Evolutionary conservation across 2,113 vertebrate genomes (phyloP).

Genomic region (Stegastes partitus): DNA sequence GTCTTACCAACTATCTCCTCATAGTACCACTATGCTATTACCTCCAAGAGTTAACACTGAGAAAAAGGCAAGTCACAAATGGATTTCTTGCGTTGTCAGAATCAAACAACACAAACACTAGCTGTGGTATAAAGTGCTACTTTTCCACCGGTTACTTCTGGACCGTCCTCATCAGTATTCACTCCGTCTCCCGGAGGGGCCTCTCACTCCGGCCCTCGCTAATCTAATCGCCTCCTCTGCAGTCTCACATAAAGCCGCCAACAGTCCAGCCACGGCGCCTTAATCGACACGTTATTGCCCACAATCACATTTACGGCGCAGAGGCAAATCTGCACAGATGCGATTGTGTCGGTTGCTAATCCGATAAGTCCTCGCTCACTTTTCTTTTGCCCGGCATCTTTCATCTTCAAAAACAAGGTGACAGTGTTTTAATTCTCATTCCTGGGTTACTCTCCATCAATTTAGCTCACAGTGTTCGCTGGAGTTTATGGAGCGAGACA

Average conservation of each 20-base stretch:
- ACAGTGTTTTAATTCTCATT: slow-evolving; percentile 98
- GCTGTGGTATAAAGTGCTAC: slow-evolving; percentile 42
- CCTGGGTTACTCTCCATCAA: slow-evolving; percentile 85
- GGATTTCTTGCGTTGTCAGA: not conserved
- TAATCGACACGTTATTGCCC: slow-evolving; percentile 98
- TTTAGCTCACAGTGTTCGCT: slow-evolving; percentile 73
- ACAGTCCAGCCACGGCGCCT: slow-evolving; percentile 73
- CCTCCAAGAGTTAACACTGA: too few relatives aligned
- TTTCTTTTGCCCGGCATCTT: slow-evolving; percentile 89
- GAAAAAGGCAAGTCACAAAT: not conserved
- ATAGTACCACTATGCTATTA: too few relatives aligned
- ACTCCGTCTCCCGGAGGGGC: slow-evolving; percentile 77
- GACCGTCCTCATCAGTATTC: slow-evolving; percentile 83
- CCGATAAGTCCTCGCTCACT: slow-evolving; percentile 88
- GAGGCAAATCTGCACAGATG: slow-evolving; percentile 96
- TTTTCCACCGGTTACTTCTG: slow-evolving; percentile 50
- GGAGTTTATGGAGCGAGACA: slow-evolving; percentile 79
- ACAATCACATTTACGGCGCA: slow-evolving; percentile 94
- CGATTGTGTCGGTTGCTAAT: slow-evolving; percentile 91
- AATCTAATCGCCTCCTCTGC: slow-evolving; percentile 78
- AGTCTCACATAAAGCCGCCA: slow-evolving; percentile 74
- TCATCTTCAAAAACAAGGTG: slow-evolving; percentile 86
- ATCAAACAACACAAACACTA: slow-evolving; percentile 22
- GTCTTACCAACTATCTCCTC: too few relatives aligned
- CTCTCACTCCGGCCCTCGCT: slow-evolving; percentile 76